Evolutionary conservation across 1,140 invertebrate genomes (phyloP).

Genomic region (Eriosoma lanigerum): DNA sequence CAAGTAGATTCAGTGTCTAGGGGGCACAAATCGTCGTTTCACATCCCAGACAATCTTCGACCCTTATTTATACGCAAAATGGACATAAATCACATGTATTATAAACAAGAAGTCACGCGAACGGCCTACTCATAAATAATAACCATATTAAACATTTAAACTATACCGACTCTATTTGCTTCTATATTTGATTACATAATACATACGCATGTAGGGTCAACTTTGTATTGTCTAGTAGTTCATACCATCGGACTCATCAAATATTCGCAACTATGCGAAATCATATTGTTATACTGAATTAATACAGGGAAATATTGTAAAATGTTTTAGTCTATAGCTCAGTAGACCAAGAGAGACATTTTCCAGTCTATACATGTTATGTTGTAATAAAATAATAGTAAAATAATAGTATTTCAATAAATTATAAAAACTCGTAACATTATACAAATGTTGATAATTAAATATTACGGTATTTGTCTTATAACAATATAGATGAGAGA

Average conservation of each 20-base stretch:
- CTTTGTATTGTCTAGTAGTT: neutral
- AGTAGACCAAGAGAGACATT: too few relatives aligned
- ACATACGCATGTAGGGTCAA: neutral
- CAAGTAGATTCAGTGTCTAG: conserved; percentile 4
- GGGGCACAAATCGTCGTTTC: conserved; percentile 43
- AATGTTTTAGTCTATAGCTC: too few relatives aligned
- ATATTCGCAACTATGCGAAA: neutral
- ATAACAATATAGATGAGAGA: too few relatives aligned
- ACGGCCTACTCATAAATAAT: conserved; percentile 50
- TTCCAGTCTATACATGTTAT: too few relatives aligned
- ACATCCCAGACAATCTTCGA: conserved; percentile 26
- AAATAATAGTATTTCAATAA: too few relatives aligned
- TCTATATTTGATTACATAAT: conserved; percentile 45
- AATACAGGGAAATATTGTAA: too few relatives aligned
- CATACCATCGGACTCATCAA: neutral
- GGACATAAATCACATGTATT: conserved; percentile 46
- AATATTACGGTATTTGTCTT: too few relatives aligned
- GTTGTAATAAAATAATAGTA: too few relatives aligned
- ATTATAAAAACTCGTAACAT: too few relatives aligned
- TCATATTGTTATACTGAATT: neutral
- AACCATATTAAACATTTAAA: conserved; percentile 49
- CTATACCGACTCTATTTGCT: conserved; percentile 35
- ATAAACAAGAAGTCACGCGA: conserved; percentile 49
- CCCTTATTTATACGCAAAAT: conserved; percentile 45
- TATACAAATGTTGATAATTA: too few relatives aligned